These are phyloP conservation scores for Siniperca obscura DNA, from an alignment of 2,797 vertebrate species.

Conservation along the genomic window DNA sequence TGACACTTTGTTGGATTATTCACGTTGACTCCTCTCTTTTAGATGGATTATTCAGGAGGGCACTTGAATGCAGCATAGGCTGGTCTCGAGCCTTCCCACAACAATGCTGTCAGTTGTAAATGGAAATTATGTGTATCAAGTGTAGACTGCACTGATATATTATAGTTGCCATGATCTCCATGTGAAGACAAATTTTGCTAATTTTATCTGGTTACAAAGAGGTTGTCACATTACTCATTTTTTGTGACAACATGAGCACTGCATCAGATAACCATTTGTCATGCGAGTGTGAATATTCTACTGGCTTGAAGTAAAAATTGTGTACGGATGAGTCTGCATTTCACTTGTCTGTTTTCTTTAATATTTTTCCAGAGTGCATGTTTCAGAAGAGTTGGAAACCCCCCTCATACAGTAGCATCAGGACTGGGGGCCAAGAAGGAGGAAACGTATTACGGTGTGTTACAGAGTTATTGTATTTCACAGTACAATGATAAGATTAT, in stretches of 20 bases:
- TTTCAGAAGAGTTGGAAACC: conserved; percentile 49
- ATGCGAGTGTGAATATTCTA: neutral
- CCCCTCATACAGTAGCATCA: conserved; percentile 28
- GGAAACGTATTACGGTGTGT: conserved; percentile 58
- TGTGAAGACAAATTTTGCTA: neutral
- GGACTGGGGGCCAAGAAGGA: conserved; percentile 54
- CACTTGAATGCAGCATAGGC: neutral
- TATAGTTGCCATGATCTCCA: neutral
- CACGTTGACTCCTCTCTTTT: neutral
- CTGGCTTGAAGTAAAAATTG: neutral
- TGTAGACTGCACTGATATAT: neutral
- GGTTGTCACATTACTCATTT: neutral
- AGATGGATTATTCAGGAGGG: neutral
- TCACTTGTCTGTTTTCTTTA: conserved; percentile 3
- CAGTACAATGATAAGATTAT: conserved; percentile 11
- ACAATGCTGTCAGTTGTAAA: conserved; percentile 6
- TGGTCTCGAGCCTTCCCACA: neutral
- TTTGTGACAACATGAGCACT: neutral
- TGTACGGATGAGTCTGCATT: neutral
- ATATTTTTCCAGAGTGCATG: conserved; percentile 38
- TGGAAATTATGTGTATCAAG: neutral
- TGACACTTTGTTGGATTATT: neutral
- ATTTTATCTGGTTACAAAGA: neutral
- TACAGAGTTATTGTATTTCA: neutral
- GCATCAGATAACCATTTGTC: neutral